A percentile compares a stretch with the other conserved stretches of the same genome.
phyloP scores from a whole-genome alignment of 1,140 invertebrate genomes.

The Hypothenemus hampei region DNA sequence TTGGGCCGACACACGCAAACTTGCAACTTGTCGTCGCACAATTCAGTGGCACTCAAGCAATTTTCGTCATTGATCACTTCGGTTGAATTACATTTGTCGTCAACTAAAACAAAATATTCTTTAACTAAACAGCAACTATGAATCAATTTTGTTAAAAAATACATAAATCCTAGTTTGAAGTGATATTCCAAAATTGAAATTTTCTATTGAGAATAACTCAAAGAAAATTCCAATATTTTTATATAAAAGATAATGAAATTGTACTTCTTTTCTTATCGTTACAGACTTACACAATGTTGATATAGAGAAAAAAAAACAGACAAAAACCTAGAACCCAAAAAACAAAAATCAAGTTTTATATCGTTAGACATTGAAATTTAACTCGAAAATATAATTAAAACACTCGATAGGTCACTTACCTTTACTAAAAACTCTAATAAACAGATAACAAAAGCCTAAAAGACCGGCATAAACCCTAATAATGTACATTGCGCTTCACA shows the following conservation, averaged over 20 bases:
- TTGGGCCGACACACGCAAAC: slow-evolving; percentile 24
- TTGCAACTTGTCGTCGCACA: slow-evolving; percentile 18
- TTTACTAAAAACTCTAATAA: slow-evolving; percentile 12
- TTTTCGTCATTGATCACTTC: not conserved
- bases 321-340: not conserved
- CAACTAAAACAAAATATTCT: slow-evolving; percentile 21
- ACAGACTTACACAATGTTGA: not conserved
- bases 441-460: slow-evolving; percentile 13
- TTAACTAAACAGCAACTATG: not conserved
- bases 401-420: slow-evolving; percentile 7
- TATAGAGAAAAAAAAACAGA: not conserved
- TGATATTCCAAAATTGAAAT: slow-evolving; percentile 4
- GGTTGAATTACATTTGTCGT: slow-evolving; percentile 22
- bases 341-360: not conserved
- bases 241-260: slow-evolving; percentile 2
- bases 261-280: not conserved
- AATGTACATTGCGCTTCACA: slow-evolving; percentile 21
- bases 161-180: slow-evolving; percentile 1
- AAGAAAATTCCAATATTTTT: no score
- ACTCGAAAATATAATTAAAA: not conserved
- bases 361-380: not conserved
- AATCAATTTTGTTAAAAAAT: slow-evolving; percentile 7
- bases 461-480: slow-evolving; percentile 12
- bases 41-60: slow-evolving; percentile 14
- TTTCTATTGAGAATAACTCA: slow-evolving; percentile 7